Conservation (phyloP, 2,113 vertebrate genomes). For the Butastur rufipennis region DNA sequence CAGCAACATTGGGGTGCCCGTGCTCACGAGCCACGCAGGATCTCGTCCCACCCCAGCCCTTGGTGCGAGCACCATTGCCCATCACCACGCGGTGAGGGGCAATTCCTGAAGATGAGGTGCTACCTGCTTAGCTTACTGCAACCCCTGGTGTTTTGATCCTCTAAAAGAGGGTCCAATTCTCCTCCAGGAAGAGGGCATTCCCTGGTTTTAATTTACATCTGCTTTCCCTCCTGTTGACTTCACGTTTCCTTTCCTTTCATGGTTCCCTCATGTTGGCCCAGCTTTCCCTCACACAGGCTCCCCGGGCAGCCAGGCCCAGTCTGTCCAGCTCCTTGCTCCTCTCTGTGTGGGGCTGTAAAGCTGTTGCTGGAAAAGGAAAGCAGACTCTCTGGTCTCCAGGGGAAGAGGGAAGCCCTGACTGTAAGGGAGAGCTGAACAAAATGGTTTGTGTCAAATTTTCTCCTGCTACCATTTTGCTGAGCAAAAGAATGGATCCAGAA, state of each 20-base stretch:
- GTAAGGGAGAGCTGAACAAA: not conserved
- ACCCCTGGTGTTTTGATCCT: too few relatives aligned
- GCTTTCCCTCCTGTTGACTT: not conserved
- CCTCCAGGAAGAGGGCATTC: not conserved
- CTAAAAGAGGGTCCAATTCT: not conserved
- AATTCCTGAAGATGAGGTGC: rapidly evolving
- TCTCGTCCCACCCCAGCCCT: not conserved
- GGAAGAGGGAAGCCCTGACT: not conserved
- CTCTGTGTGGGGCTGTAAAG: not conserved
- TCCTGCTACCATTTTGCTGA: slow-evolving; percentile 29
- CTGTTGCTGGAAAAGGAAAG: not conserved
- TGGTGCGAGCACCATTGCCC: rapidly evolving
- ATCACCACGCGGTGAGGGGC: not conserved
- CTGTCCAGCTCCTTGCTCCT: not conserved
- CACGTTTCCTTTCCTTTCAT: too few relatives aligned
- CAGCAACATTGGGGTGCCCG: rapidly evolving
- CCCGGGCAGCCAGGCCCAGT: not conserved
- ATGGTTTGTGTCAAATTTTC: not conserved
- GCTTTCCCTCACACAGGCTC: not conserved
- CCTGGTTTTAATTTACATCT: not conserved
- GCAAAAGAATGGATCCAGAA: slow-evolving; percentile 15
- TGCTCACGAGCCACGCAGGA: rapidly evolving
- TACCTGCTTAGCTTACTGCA: not conserved
- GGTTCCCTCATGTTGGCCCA: not conserved
- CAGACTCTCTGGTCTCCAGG: not conserved